phyloP scores from a whole-genome alignment of 2,888 invertebrate genomes.

The Biston betularia region DNA sequence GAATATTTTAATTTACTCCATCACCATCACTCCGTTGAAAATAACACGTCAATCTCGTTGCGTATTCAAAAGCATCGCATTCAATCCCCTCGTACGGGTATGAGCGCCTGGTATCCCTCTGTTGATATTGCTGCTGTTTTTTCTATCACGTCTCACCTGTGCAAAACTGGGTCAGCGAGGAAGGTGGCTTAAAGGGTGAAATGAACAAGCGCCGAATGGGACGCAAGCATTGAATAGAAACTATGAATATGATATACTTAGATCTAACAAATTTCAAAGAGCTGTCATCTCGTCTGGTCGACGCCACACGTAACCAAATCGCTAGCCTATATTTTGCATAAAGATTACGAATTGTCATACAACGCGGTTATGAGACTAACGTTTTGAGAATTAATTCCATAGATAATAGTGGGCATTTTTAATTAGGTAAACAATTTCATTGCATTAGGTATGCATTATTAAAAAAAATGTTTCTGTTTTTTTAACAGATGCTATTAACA shows the following conservation, averaged over 20 bases:
- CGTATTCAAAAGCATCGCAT: conserved; percentile 42
- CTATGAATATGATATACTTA: conserved; percentile 2
- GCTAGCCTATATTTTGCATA: no score
- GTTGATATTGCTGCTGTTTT: conserved; percentile 65
- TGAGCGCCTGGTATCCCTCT: conserved; percentile 60
- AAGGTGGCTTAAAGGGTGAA: conserved; percentile 57
- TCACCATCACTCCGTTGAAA: background rate
- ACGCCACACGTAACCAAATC: no score
- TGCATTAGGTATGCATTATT: no score
- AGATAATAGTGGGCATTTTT: no score
- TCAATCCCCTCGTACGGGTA: conserved; percentile 60
- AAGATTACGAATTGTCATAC: no score
- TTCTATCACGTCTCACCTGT: conserved; percentile 58
- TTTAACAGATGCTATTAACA: no score
- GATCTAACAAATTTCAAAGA: background rate
- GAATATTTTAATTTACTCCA: conserved; percentile 10
- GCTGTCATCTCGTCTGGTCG: no score
- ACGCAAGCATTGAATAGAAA: conserved; percentile 26
- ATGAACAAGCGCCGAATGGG: conserved; percentile 55
- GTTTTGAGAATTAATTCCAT: background rate
- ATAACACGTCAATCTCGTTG: conserved; percentile 16
- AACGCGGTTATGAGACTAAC: background rate
- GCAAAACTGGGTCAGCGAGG: conserved; percentile 67
- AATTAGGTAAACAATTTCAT: no score
- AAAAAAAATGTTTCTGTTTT: no score